These are phyloP conservation scores for Leucosticte australis DNA, from an alignment of 2,113 vertebrate species.

Conservation along the genomic window DNA sequence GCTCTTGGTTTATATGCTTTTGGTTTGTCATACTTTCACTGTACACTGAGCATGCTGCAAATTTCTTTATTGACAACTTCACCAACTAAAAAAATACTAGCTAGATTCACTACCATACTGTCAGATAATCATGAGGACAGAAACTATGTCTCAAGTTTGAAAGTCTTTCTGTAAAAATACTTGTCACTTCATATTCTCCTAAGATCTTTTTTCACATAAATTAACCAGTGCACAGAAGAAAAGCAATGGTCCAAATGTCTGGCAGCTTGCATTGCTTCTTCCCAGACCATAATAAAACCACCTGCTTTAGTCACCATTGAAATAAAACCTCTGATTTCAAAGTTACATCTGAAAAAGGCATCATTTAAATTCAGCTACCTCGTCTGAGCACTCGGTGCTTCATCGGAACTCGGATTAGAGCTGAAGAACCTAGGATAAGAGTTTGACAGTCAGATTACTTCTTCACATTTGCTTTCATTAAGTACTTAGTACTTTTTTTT, in stretches of 20 bases:
- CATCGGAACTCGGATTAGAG: neutral
- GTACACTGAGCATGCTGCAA: neutral
- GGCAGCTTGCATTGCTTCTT: neutral
- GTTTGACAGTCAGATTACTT: neutral
- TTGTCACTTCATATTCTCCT: neutral
- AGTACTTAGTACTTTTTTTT: neutral
- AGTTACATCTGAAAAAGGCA: neutral
- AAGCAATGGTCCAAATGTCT: neutral
- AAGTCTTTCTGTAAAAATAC: neutral
- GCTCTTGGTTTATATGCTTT: neutral
- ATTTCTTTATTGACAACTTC: neutral
- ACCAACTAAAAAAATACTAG: neutral
- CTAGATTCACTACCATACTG: neutral
- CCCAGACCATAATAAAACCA: neutral
- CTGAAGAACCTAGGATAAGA: constrained; percentile 35
- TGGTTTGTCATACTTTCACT: neutral
- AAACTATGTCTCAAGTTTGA: neutral
- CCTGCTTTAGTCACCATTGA: neutral
- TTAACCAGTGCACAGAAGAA: neutral
- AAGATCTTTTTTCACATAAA: neutral
- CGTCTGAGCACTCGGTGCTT: neutral
- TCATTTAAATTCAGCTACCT: constrained; percentile 23
- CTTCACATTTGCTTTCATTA: neutral
- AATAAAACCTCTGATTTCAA: neutral
- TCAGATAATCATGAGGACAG: neutral